Base-by-base conservation (phyloP, 92 coral and sea anemone genomes). In the Palythoa grandis region DNA sequence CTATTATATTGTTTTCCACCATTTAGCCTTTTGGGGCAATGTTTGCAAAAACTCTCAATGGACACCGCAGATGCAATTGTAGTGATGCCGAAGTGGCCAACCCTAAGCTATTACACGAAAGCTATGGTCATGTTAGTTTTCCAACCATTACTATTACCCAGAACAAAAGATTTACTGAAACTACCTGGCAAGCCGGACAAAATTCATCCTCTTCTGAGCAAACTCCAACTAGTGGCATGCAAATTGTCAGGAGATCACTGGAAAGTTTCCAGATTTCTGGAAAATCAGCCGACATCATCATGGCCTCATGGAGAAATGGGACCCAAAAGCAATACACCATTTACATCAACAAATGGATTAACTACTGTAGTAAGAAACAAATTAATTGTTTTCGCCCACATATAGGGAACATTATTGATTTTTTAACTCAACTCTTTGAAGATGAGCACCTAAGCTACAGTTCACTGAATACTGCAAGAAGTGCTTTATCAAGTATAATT, bases 11-110 rank as follows among this genome's bases (percentile, higher is more conserved):
- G n/a, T n/a, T n/a, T n/a, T n/a, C n/a, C n/a, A n/a, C n/a, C n/a
- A n/a, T n/a, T n/a, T n/a, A n/a, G n/a, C n/a, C n/a, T n/a, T n/a
- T n/a, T n/a, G n/a, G n/a, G n/a, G n/a, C n/a, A n/a, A n/a, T n/a
- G n/a, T 71, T 78, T 90, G 83, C 92, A 90, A 87, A 86, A 90
- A 77, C 82, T 86, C 72, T 68, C 70, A 61, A 47, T 78, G 89
- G 92, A 86, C 86, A 88, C 86, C 78, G 92, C 89, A 53, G 89
- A 89, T 56, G 71, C 79, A 53, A 85, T 89, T 76, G 92, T 85
- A 82, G 75, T 90, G 60, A 54, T 54, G 60, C 11, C 60, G 16
- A 54, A 54, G 11, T 16, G 60, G 60, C 12, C 16, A 54, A 54
- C 12, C 2, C 93, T 88, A 68, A 74, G 83, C 16, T 90, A 87